Evolutionary conservation across 2,888 invertebrate genomes (phyloP).

Genomic region (Thecocarcelia acutangulata): DNA sequence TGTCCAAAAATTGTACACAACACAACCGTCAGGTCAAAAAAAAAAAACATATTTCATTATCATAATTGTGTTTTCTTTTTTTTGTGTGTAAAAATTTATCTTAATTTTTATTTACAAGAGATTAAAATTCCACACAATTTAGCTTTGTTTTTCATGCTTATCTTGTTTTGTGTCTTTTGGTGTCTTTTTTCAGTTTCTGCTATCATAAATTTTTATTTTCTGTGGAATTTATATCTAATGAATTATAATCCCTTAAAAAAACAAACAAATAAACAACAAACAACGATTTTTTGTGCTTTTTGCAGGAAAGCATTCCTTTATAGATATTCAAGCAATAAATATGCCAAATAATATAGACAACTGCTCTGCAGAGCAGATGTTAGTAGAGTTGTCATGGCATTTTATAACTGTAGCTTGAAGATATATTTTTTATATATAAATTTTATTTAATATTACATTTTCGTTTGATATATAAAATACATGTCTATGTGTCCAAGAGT

Average conservation of each 20-base stretch:
- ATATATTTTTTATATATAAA: too few species aligned
- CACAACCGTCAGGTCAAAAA: background rate
- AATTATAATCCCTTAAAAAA: constrained; percentile 49
- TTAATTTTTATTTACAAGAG: constrained; percentile 18
- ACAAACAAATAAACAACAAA: constrained; percentile 42
- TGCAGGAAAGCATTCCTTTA: too few species aligned
- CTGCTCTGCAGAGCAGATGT: too few species aligned
- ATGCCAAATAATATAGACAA: too few species aligned
- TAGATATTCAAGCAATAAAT: too few species aligned
- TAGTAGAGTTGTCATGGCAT: too few species aligned
- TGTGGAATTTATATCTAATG: constrained; percentile 38
- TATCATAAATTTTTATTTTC: constrained; percentile 19
- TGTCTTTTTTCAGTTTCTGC: background rate
- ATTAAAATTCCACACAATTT: constrained; percentile 5
- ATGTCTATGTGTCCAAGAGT: too few species aligned
- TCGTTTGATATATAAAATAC: too few species aligned
- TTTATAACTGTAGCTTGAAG: too few species aligned
- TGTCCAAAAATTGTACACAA: background rate
- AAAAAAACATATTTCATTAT: constrained; percentile 16
- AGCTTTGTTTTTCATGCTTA: background rate
- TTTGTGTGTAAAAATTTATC: constrained; percentile 16
- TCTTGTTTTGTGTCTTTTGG: background rate
- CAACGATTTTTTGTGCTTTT: too few species aligned
- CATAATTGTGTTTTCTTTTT: background rate
- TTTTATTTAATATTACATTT: too few species aligned